Percentiles rank a stretch among this genome's conserved stretches.
phyloP scores from a whole-genome alignment of 1,140 invertebrate species.

The Musca domestica region DNA sequence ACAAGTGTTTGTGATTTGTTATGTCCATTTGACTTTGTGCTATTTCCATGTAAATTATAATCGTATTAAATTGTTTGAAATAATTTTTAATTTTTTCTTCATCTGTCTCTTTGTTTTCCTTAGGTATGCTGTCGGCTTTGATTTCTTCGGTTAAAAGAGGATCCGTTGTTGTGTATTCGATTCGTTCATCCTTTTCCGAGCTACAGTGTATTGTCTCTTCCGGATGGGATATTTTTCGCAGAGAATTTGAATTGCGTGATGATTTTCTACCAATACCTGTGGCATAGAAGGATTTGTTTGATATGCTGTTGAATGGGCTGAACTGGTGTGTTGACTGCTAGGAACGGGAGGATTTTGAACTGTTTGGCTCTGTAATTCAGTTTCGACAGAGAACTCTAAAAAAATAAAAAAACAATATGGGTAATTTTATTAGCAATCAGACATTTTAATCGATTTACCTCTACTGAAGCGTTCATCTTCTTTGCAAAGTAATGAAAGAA shows the following conservation, averaged over 20 bases:
- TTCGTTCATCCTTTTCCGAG: conserved; percentile 44
- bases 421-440: background rate
- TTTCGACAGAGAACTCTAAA: background rate
- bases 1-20: conserved; percentile 32
- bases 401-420: background rate
- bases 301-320: background rate
- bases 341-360: background rate
- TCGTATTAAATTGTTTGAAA: conserved; percentile 28
- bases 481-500: conserved; percentile 32
- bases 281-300: background rate
- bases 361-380: conserved; percentile 3
- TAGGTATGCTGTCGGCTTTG: too few species aligned
- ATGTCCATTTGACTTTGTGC: conserved; percentile 35
- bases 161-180: conserved; percentile 24
- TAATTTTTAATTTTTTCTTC: conserved; percentile 20
- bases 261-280: conserved; percentile 8
- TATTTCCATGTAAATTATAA: conserved; percentile 38
- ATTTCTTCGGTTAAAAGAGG: conserved; percentile 22
- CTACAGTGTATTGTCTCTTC: conserved; percentile 48
- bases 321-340: background rate
- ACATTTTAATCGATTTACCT: background rate
- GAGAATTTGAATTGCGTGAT: conserved; percentile 23
- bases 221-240: conserved; percentile 30
- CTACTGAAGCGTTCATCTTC: background rate
- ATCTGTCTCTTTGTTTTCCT: background rate